Base-by-base conservation (phyloP, 2,113 vertebrate species). In the Alethe castanea region DNA sequence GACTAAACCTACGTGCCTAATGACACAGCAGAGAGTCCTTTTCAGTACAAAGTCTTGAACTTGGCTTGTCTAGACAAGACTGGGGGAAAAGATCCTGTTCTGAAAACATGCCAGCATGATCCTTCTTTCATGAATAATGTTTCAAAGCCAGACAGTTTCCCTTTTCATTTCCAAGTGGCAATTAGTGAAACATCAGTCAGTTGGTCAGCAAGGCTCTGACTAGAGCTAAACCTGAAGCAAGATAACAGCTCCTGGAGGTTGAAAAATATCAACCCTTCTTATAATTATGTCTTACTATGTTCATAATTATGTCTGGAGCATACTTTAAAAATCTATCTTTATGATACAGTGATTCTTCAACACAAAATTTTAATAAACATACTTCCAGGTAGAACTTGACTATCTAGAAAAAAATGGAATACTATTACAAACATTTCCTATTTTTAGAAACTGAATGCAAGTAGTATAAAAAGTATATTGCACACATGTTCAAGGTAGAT, bases 41-140 rank as follows among this genome's bases (percentile, higher is more conserved):
- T 96, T 95, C 97, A 95, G 84, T 95, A 62, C 82, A 91, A 98
- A 97, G 97, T 97, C 95, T 94, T 97, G 96, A 92, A 94, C 91
- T 96, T 94, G 94, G 95, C 96, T 97, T 94, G 97, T 98, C 96
- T 98, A 98, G 98, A 98, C 93, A 87, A 90, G 33, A 81, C 66
- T 86, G 64, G 28, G 52, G 33, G 29, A 44, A 94, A 97, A 95
- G 88, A 93, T 96, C 84, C 48, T 31, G 42, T 92, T 97, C 95
- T 96, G 96, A 96, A 97, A 97, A 97, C 88, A 98, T 94, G 90
- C 82, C 96, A 97, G 95, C 95, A 96, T 38, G 77, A 97, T 91
- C 80, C 66, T 97, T 96, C 96, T 97, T 94, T 97, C 93, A 97
- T 94, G 96, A 92, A 94, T 71, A 91, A 96, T 56, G 64, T 96